Evolutionary conservation across 53 echinoderm and acorn worm species (phyloP).

Genomic region (Arbacia lixula): DNA sequence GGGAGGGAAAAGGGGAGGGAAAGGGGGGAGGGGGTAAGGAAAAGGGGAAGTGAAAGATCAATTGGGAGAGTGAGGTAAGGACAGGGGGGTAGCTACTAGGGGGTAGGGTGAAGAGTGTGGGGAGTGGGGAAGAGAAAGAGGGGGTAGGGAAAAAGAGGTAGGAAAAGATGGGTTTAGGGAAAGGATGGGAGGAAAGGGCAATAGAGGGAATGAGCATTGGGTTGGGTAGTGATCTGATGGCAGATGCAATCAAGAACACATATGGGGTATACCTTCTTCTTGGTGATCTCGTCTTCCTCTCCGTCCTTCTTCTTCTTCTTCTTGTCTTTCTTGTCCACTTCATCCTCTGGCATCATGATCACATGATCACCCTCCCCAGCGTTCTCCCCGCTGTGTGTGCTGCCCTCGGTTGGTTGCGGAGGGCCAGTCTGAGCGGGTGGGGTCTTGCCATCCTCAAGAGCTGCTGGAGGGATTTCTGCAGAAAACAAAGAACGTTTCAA

Average conservation of each 20-base stretch:
- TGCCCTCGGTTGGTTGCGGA: slow-evolving; percentile 61
- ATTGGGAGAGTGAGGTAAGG: background rate
- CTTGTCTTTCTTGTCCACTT: slow-evolving; percentile 38
- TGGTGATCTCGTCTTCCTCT: slow-evolving; percentile 47
- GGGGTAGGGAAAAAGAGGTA: background rate
- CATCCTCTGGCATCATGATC: slow-evolving; percentile 92
- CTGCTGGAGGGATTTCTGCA: slow-evolving; percentile 12
- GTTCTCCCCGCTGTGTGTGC: slow-evolving; percentile 81
- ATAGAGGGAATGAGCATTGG: background rate
- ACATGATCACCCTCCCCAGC: slow-evolving; percentile 90
- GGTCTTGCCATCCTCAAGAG: slow-evolving; percentile 48
- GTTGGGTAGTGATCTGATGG: background rate
- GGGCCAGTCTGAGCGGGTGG: slow-evolving; percentile 53
- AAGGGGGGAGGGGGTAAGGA: background rate
- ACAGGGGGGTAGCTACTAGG: background rate
- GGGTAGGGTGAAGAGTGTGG: background rate
- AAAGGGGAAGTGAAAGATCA: background rate
- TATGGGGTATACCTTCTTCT: slow-evolving; percentile 70
- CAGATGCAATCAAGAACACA: background rate
- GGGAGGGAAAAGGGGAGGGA: background rate
- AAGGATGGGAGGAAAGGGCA: background rate
- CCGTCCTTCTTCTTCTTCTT: slow-evolving; percentile 45
- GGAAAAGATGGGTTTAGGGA: background rate
- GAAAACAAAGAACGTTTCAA: no score
- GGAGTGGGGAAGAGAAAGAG: background rate